phyloP scores from a whole-genome alignment of 2,797 vertebrate genomes.

The Notolepis coatsorum region DNA sequence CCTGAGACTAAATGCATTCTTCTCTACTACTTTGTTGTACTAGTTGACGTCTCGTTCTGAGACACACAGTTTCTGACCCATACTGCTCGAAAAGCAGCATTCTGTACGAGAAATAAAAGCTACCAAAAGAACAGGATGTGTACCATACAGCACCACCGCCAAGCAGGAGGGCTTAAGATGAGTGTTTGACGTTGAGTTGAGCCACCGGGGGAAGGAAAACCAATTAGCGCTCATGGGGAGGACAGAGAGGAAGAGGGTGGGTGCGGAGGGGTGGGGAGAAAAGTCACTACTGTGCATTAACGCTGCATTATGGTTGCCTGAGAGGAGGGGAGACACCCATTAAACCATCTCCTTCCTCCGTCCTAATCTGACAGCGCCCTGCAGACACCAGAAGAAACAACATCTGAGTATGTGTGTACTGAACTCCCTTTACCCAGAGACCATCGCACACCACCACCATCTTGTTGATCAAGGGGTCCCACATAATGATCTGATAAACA shows the following conservation, averaged over 20 bases:
- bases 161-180: neutral
- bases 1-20: neutral
- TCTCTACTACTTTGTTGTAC: neutral
- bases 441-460: neutral
- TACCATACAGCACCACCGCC: neutral
- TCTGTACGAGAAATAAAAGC: neutral
- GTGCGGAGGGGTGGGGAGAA: slow-evolving; percentile 12
- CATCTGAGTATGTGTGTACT: neutral
- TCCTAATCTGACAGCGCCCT: slow-evolving; percentile 5
- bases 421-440: no score
- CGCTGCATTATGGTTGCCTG: neutral
- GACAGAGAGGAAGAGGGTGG: slow-evolving; percentile 42
- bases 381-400: neutral
- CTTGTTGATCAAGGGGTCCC: no score
- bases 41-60: neutral
- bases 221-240: slow-evolving; percentile 43
- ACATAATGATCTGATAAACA: no score
- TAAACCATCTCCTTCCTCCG: neutral
- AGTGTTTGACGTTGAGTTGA: no score
- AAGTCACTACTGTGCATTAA: neutral
- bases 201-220: slow-evolving; percentile 39
- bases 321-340: neutral
- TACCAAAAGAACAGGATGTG: slow-evolving; percentile 1
- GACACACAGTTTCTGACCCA: no score
- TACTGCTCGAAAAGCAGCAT: neutral